A percentile compares a stretch with the other conserved stretches of the same genome.
These are phyloP conservation scores for Dendrolimus punctatus DNA, from an alignment of 1,140 invertebrate genomes.

Conservation along the genomic window DNA sequence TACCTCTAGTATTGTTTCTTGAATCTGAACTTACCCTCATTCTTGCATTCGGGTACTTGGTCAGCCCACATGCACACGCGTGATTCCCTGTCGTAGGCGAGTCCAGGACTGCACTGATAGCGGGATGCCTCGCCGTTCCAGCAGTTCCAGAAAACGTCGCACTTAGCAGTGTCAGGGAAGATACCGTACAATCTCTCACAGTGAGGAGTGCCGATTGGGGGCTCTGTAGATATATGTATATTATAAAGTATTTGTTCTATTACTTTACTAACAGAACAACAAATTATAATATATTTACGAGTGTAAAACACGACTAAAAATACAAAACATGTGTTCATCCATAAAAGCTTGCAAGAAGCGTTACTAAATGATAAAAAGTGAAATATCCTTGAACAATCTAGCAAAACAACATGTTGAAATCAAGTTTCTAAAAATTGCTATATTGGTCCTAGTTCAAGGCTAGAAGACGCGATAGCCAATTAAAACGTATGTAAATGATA, in stretches of 20 bases:
- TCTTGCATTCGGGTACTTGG: conserved; percentile 92
- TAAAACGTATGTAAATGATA: conserved; percentile 5
- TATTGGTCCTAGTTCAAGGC: conserved; percentile 33
- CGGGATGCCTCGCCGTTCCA: conserved; percentile 95
- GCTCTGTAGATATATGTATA: conserved; percentile 73
- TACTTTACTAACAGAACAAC: too few species aligned
- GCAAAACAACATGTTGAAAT: too few species aligned
- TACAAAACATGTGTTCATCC: too few species aligned
- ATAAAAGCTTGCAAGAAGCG: too few species aligned
- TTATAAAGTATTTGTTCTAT: too few species aligned
- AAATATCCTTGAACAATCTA: too few species aligned
- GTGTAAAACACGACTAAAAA: too few species aligned
- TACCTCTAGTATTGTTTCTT: too few species aligned
- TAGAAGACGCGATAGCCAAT: conserved; percentile 5
- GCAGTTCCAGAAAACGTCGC: conserved; percentile 96
- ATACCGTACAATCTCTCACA: conserved; percentile 93
- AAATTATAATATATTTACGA: too few species aligned
- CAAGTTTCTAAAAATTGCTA: conserved; percentile 5
- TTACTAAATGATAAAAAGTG: too few species aligned
- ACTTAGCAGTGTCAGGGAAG: conserved; percentile 90
- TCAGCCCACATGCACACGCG: conserved; percentile 96
- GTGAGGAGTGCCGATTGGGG: conserved; percentile 87
- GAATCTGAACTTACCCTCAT: conserved; percentile 78
- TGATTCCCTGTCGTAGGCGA: conserved; percentile 93
- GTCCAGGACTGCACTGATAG: conserved; percentile 94